These are phyloP conservation scores for Xiphorhynchus elegans DNA, from an alignment of 2,113 vertebrate species.

Conservation along the genomic window DNA sequence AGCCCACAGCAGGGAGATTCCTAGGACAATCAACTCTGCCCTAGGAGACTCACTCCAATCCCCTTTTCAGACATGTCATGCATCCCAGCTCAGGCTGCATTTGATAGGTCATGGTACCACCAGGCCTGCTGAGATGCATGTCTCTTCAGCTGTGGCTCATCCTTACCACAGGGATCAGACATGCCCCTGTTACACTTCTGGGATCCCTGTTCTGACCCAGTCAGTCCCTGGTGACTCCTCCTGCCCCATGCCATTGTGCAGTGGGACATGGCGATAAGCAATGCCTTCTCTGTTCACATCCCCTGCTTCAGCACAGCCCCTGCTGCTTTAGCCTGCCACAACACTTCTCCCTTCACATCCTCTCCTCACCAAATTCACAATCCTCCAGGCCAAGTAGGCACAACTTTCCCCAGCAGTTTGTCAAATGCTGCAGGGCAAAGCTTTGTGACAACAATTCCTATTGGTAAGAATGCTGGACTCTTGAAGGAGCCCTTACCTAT, in stretches of 20 bases:
- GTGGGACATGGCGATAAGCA: background rate
- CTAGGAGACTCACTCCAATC: background rate
- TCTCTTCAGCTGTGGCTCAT: background rate
- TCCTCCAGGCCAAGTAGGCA: background rate
- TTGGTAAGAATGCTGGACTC: background rate
- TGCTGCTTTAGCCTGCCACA: background rate
- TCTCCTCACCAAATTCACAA: background rate
- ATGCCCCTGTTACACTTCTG: background rate
- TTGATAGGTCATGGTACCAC: background rate
- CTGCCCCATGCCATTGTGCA: rapidly evolving
- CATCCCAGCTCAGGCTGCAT: background rate
- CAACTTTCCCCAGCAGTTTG: background rate
- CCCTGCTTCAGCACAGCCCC: background rate
- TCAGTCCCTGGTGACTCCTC: background rate
- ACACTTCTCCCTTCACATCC: background rate
- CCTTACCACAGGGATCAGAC: background rate
- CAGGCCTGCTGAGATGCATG: background rate
- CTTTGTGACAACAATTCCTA: background rate
- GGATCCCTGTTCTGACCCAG: background rate
- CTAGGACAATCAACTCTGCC: background rate
- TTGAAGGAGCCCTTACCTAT: background rate
- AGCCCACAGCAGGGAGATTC: background rate
- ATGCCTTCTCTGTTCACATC: background rate
- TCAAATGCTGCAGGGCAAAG: rapidly evolving
- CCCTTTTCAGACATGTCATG: background rate